Conservation (phyloP, 2,113 vertebrate genomes). For the Procavia capensis region DNA sequence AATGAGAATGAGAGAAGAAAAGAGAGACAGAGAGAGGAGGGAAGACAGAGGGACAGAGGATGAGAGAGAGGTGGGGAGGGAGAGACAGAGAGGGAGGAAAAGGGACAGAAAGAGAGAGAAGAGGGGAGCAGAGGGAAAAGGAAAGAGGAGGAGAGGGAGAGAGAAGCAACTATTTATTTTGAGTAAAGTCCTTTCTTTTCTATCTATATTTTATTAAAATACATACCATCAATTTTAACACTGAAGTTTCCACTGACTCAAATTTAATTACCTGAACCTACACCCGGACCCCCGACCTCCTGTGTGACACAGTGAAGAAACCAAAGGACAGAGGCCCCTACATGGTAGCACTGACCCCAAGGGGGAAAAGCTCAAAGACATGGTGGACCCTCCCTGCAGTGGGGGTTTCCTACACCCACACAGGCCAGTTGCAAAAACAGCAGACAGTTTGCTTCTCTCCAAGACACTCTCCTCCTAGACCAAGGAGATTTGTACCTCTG, state of each 20-base stretch:
- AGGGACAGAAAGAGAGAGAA: neutral
- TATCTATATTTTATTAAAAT: constrained; percentile 83
- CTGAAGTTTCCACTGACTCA: constrained; percentile 75
- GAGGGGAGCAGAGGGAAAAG: neutral
- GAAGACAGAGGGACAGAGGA: neutral
- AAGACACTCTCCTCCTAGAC: neutral
- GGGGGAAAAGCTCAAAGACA: neutral
- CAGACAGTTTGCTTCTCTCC: neutral
- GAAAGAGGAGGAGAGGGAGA: neutral
- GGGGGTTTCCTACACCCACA: neutral
- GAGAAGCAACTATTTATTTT: neutral
- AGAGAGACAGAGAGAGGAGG: neutral
- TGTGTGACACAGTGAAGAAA: neutral
- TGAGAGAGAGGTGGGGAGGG: too few relatives aligned
- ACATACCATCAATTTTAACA: constrained; percentile 80
- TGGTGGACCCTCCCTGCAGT: neutral
- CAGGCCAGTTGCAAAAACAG: neutral
- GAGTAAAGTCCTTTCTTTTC: constrained; percentile 64
- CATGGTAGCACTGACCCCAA: neutral
- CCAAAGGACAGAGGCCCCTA: neutral
- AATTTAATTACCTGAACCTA: constrained; percentile 82
- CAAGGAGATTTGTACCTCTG: neutral
- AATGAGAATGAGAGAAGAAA: neutral
- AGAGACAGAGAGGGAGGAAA: too few relatives aligned
- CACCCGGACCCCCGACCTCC: constrained; percentile 41